These are phyloP conservation scores for Drosophila sulfurigaster DNA, from an alignment of 1,140 invertebrate species.

Conservation along the genomic window DNA sequence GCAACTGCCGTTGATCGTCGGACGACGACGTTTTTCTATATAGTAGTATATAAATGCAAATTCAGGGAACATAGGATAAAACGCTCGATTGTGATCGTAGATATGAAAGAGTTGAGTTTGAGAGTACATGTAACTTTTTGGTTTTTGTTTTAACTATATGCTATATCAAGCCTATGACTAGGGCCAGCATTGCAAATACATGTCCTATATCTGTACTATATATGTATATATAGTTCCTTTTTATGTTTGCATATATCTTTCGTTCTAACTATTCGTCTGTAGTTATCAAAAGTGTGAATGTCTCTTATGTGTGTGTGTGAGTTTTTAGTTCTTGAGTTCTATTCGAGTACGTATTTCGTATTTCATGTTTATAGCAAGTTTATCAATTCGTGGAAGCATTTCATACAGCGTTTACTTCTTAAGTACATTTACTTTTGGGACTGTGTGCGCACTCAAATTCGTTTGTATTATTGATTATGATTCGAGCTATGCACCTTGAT, in stretches of 20 bases:
- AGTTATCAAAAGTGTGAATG: slow-evolving; percentile 36
- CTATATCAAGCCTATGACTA: slow-evolving; percentile 74
- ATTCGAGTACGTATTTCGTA: slow-evolving; percentile 76
- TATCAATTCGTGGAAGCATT: slow-evolving; percentile 46
- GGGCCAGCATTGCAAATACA: slow-evolving; percentile 58
- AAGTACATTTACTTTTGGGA: slow-evolving; percentile 62
- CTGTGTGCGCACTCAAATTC: slow-evolving; percentile 52
- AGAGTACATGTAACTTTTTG: slow-evolving; percentile 45
- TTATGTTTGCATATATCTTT: not conserved
- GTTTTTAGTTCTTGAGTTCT: slow-evolving; percentile 52
- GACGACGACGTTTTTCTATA: slow-evolving; percentile 4
- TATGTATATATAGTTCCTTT: not conserved
- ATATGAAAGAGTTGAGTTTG: slow-evolving; percentile 72
- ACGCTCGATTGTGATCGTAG: slow-evolving; percentile 79
- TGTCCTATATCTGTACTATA: slow-evolving; percentile 19
- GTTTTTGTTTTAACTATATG: not conserved
- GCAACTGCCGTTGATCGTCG: slow-evolving; percentile 63
- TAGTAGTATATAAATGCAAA: slow-evolving; percentile 41
- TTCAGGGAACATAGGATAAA: slow-evolving; percentile 51
- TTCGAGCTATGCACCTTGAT: slow-evolving; percentile 50
- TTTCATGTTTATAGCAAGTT: slow-evolving; percentile 47
- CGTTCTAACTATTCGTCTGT: slow-evolving; percentile 52
- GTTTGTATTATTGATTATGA: slow-evolving; percentile 50
- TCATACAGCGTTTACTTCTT: slow-evolving; percentile 66
- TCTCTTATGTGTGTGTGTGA: slow-evolving; percentile 19